A percentile compares a stretch with the other conserved stretches of the same genome.
Evolutionary conservation across 2,888 invertebrate genomes (phyloP).

Genomic region (Cosmia pyralina): DNA sequence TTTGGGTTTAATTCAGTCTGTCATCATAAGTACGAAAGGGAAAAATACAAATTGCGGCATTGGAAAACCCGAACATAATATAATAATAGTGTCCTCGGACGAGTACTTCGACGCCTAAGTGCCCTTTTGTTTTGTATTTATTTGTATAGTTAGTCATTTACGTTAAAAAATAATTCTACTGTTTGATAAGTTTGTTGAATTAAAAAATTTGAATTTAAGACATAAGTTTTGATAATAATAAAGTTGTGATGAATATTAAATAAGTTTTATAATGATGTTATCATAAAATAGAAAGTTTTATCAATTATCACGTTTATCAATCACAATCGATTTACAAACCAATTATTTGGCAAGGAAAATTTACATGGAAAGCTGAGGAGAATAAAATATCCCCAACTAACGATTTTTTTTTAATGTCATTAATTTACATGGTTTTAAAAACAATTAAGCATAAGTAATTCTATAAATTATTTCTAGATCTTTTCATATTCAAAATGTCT

Average conservation of each 20-base stretch:
- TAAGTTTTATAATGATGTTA: background rate
- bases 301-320: background rate
- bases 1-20: background rate
- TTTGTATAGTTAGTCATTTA: no score
- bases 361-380: background rate
- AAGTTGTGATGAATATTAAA: no score
- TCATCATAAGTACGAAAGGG: background rate
- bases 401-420: background rate
- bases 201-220: no score
- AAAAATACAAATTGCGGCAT: background rate
- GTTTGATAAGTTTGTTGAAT: no score
- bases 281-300: background rate
- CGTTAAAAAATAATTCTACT: no score
- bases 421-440: background rate
- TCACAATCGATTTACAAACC: background rate
- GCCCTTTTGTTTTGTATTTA: no score
- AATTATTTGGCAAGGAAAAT: background rate
- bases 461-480: background rate
- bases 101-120: no score
- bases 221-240: no score
- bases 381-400: background rate
- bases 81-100: no score
- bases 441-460: background rate
- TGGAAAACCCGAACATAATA: constrained; percentile 14
- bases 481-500: background rate